Base-by-base conservation (phyloP, 1,140 invertebrate genomes). In the Drosophila albomicans region DNA sequence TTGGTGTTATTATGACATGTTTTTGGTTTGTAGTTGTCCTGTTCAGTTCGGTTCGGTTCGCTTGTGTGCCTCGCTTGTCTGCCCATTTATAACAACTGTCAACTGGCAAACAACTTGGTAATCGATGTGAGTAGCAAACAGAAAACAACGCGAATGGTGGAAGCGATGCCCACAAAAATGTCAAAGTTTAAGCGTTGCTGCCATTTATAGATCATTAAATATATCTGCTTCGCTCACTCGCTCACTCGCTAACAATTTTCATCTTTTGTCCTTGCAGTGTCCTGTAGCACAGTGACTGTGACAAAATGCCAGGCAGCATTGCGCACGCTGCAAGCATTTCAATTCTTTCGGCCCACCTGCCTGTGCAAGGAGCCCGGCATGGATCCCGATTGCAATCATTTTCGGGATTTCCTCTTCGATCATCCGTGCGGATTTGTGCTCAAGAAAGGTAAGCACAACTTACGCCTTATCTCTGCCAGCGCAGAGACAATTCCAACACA, bases 321-420 rank as follows among this genome's bases (percentile, higher is more conserved):
- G 65, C 94, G 96, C 78, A 98, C 97, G 25, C 94, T 98, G 59
- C 96, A 97, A 94, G 96, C 96, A 54, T 98, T 98, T 93, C 96
- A 96, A 77, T 98, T 97, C 94, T 98, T 98, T 94, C 96, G 96
- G 89, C 97, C 97, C 79, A 98, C 97, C 76, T 98, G 97, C 93
- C 95, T 98, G 81, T 98, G 97, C 93, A 95, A 96, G 71, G 97
- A 98, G 87, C 97, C 97, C 6, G 96, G 96, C 92, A 95, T 97
- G 78, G 97, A 98, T 93, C 97, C 96, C 70, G 96, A 97, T 84
- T 98, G 97, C 93, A 98, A 97, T 94, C 96, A 96, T 81, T 98
- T 98, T 94, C 95, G 96, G 87, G 97, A 98, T 93, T 98, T 97
- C 92, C 94, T 98, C 57, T 98, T 98, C 92, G 97, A 98, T 93